These are phyloP conservation scores for Heterohyrax brucei DNA, from an alignment of 2,797 vertebrate genomes.

Conservation along the genomic window DNA sequence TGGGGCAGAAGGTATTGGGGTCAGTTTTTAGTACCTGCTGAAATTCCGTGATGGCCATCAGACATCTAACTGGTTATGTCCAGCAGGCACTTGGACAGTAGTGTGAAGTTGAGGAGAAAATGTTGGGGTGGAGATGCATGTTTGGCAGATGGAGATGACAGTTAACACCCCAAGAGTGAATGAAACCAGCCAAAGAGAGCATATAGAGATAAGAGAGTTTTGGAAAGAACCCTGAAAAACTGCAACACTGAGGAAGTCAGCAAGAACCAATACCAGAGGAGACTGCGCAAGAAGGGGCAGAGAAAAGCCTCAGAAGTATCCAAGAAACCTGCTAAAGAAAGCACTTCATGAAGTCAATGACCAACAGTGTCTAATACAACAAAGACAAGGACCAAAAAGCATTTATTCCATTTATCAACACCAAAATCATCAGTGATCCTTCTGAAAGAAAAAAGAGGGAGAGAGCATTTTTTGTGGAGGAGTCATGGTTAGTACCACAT, in stretches of 20 bases:
- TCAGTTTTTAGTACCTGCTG: neutral
- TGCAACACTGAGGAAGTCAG: no score
- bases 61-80: neutral
- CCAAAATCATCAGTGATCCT: neutral
- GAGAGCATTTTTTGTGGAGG: neutral
- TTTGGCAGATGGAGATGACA: neutral
- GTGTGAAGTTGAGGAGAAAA: neutral
- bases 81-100: neutral
- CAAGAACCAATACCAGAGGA: neutral
- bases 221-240: neutral
- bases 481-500: neutral
- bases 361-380: neutral
- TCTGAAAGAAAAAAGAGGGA: neutral
- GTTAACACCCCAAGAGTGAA: neutral
- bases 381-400: neutral
- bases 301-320: neutral
- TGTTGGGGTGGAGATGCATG: neutral
- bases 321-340: neutral
- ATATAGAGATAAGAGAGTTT: neutral
- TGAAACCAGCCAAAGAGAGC: neutral
- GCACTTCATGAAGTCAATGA: accelerated
- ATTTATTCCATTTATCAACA: neutral
- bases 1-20: neutral
- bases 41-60: neutral
- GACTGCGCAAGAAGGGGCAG: neutral